A percentile compares a stretch with the other conserved stretches of the same genome.
Evolutionary conservation across 2,113 vertebrate genomes (phyloP).

Genomic region (Aegithalos caudatus): DNA sequence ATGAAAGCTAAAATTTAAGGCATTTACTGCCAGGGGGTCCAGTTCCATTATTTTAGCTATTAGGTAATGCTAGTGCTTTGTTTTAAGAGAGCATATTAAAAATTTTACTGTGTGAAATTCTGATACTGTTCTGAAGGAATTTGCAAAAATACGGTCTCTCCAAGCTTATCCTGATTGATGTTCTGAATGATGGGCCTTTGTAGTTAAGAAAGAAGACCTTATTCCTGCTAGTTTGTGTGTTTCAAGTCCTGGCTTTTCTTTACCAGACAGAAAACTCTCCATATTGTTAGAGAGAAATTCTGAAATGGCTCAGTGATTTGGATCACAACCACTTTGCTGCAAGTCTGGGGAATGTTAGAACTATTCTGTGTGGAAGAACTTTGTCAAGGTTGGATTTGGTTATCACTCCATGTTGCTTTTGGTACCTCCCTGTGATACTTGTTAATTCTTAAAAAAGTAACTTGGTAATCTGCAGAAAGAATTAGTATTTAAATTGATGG

Average conservation of each 20-base stretch:
- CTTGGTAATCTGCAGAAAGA: neutral
- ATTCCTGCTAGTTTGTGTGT: neutral
- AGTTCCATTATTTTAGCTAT: neutral
- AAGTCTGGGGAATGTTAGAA: neutral
- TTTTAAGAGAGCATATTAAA: neutral
- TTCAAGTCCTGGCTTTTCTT: neutral
- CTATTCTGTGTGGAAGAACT: neutral
- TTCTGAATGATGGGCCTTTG: neutral
- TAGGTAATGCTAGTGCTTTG: neutral
- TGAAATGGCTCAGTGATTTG: neutral
- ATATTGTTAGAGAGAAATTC: neutral
- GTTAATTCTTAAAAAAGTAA: neutral
- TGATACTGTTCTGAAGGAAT: neutral
- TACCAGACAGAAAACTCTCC: neutral
- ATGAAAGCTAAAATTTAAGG: neutral
- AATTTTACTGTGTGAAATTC: neutral
- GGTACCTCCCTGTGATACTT: neutral
- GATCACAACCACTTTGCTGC: neutral
- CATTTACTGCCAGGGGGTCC: neutral
- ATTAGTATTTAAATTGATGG: neutral
- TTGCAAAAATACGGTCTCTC: neutral
- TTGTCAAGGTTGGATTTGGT: neutral
- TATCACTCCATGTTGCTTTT: neutral
- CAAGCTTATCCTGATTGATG: neutral
- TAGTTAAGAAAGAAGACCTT: neutral